Percentiles rank a stretch among this genome's conserved stretches.
Conservation (phyloP, 2,113 vertebrate genomes). For the Lophius piscatorius region DNA sequence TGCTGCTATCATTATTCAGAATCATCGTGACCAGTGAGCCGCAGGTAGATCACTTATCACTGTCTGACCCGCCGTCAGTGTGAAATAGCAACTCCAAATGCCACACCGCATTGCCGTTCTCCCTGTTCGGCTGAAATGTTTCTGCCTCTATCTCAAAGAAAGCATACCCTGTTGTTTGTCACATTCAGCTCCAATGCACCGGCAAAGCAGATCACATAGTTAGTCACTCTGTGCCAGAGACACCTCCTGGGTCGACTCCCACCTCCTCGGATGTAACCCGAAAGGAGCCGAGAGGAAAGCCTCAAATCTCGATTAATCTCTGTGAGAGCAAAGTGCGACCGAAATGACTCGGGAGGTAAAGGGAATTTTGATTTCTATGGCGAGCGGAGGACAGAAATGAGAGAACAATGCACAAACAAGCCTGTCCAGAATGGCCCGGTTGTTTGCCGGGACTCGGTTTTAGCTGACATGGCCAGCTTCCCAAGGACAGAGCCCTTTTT, state of each 20-base stretch:
- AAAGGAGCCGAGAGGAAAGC: constrained; percentile 14
- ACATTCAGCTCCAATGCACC: constrained; percentile 40
- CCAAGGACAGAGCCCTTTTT: constrained; percentile 74
- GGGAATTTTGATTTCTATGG: constrained; percentile 45
- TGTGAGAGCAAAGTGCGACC: constrained; percentile 37
- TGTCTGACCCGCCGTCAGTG: constrained; percentile 42
- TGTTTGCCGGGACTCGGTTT: constrained; percentile 56
- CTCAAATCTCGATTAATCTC: constrained; percentile 60
- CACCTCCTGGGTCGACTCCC: constrained; percentile 46
- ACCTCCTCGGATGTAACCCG: constrained; percentile 37
- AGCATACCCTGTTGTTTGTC: constrained; percentile 20
- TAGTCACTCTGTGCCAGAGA: constrained; percentile 52
- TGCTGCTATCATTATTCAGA: constrained; percentile 38
- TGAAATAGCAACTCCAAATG: constrained; percentile 56
- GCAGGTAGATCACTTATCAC: constrained; percentile 56
- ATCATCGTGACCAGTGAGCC: constrained; percentile 41
- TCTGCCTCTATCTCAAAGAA: constrained; percentile 9
- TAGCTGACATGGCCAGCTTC: constrained; percentile 69
- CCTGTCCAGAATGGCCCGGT: constrained; percentile 61
- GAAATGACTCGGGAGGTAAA: constrained; percentile 13
- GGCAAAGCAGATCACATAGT: constrained; percentile 50
- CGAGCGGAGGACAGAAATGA: constrained; percentile 53
- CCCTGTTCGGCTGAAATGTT: constrained; percentile 20
- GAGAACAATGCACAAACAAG: constrained; percentile 54
- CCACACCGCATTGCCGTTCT: constrained; percentile 37